Evolutionary conservation across 2,797 vertebrate genomes (phyloP).

Genomic region (Diplodus sargus): DNA sequence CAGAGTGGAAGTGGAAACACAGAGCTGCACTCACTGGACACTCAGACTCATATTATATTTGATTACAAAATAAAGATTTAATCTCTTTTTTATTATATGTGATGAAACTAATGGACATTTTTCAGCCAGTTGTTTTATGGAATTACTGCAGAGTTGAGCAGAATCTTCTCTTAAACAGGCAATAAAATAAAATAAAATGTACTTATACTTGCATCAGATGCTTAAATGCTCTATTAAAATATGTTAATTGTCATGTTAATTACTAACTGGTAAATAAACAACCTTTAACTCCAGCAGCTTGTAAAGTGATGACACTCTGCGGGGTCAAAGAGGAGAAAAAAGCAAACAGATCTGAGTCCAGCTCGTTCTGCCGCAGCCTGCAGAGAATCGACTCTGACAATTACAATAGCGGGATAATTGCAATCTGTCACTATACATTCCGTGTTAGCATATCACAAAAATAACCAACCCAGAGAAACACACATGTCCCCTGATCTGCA

Average conservation of each 20-base stretch:
- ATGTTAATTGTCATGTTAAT: not conserved
- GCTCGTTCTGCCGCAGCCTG: conserved; percentile 31
- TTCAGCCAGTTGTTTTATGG: not conserved
- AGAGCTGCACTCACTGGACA: not conserved
- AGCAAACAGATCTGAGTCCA: conserved; percentile 13
- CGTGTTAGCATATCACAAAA: conserved; percentile 81
- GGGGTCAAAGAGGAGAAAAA: conserved; percentile 12
- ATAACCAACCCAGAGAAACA: conserved; percentile 76
- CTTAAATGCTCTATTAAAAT: not conserved
- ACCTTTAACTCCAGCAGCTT: not conserved
- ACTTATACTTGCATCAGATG: not conserved
- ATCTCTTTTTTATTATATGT: not conserved
- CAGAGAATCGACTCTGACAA: conserved; percentile 82
- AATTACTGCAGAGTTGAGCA: not conserved
- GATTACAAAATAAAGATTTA: not conserved
- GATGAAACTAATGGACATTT: not conserved
- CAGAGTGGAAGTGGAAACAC: too few species aligned
- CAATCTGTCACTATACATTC: conserved; percentile 85
- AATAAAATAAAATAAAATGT: not conserved
- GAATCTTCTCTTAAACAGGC: not conserved
- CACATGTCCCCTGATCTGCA: conserved; percentile 76
- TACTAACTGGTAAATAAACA: not conserved
- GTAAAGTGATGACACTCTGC: not conserved
- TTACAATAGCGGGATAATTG: conserved; percentile 86
- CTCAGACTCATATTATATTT: not conserved